Conservation (phyloP, 30 jellyfish, hydroid and myxozoan genomes). For the Pelagia noctiluca region DNA sequence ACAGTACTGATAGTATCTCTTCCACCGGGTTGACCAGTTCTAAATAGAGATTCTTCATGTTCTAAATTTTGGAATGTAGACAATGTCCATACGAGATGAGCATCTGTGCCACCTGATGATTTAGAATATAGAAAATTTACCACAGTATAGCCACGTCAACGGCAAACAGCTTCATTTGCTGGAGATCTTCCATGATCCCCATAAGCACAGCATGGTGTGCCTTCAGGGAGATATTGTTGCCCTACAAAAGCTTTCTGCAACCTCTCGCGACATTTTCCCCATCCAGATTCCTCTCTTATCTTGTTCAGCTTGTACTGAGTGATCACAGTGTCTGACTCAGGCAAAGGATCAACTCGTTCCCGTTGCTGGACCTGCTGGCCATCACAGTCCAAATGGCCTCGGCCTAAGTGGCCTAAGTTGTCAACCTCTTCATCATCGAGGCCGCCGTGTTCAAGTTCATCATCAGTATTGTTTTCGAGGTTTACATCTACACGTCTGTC, state of each 20-base stretch:
- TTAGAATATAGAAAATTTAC: slow-evolving; percentile 7
- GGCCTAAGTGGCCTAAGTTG: no score
- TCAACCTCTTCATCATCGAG: no score
- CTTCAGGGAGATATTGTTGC: slow-evolving; percentile 9
- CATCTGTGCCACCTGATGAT: slow-evolving; percentile 14
- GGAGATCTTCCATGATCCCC: no score
- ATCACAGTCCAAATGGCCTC: no score
- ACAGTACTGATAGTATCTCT: no score
- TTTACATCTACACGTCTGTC: no score
- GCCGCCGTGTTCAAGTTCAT: no score
- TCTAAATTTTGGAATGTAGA: no score
- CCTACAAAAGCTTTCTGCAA: neutral
- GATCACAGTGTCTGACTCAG: neutral
- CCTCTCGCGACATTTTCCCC: slow-evolving; percentile 5
- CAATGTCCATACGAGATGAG: no score
- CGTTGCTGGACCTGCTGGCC: neutral
- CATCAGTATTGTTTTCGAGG: no score
- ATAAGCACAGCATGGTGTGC: neutral
- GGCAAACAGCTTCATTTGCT: slow-evolving; percentile 9
- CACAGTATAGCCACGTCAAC: neutral
- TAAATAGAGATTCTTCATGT: no score
- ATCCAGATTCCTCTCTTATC: slow-evolving; percentile 19
- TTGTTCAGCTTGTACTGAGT: slow-evolving; percentile 4
- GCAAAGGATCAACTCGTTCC: slow-evolving; percentile 8
- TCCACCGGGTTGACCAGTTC: no score